phyloP scores from a whole-genome alignment of 2,888 invertebrate genomes.

The Cryptops parisi region DNA sequence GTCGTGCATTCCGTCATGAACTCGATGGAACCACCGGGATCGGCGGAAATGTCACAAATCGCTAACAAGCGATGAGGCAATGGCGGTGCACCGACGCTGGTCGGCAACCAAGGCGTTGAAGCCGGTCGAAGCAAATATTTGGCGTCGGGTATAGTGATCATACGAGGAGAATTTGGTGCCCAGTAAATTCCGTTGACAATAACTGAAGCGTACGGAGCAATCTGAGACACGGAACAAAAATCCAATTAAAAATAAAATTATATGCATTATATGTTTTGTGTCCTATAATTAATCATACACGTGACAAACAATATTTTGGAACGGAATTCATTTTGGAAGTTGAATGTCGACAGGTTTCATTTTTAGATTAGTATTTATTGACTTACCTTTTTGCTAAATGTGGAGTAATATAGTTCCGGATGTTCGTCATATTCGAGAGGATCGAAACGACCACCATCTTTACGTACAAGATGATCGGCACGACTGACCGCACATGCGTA shows the following conservation, averaged over 20 bases:
- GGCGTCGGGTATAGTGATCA: conserved; percentile 94
- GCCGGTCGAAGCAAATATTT: conserved; percentile 80
- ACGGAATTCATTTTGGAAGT: too few species aligned
- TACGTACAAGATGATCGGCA: conserved; percentile 80
- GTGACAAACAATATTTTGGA: conserved; percentile 2
- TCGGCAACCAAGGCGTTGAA: conserved; percentile 84
- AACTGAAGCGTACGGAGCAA: conserved; percentile 94
- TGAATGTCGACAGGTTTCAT: too few species aligned
- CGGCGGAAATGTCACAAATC: conserved; percentile 97
- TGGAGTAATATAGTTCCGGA: conserved; percentile 88
- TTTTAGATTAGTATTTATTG: too few species aligned
- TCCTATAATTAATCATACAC: not conserved
- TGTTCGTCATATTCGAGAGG: conserved; percentile 76
- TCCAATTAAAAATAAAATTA: not conserved
- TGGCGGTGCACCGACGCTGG: conserved; percentile 71
- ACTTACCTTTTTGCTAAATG: conserved; percentile 76
- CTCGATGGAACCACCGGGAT: conserved; percentile 96
- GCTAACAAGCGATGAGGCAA: conserved; percentile 76
- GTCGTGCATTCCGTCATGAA: conserved; percentile 99
- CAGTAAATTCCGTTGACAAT: conserved; percentile 98
- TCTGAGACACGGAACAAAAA: conserved; percentile 36
- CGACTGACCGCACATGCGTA: conserved; percentile 93
- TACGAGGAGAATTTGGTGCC: conserved; percentile 91
- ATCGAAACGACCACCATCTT: conserved; percentile 85
- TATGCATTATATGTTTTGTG: not conserved